phyloP scores from a whole-genome alignment of 1,140 invertebrate genomes.

The Drosophila obscura region DNA sequence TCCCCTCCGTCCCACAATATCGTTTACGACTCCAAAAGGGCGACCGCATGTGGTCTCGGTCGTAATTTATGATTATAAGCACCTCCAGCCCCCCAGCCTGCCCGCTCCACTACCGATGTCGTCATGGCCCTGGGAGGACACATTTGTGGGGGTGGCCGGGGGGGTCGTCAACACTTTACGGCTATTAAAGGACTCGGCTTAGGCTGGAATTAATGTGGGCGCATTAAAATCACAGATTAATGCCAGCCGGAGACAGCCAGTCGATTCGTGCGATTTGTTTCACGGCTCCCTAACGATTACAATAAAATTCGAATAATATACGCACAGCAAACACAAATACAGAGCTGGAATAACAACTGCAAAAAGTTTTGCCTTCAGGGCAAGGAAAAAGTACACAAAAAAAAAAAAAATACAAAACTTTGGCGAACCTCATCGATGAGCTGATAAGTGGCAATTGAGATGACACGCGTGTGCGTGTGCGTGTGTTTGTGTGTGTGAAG shows the following conservation, averaged over 20 bases:
- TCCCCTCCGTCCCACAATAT: constrained; percentile 8
- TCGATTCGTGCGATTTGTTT: constrained; percentile 46
- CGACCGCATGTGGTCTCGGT: constrained; percentile 53
- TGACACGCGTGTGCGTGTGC: constrained; percentile 51
- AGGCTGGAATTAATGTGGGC: constrained; percentile 67
- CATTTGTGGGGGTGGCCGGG: constrained; percentile 3
- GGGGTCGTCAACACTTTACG: constrained; percentile 60
- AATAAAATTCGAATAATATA: constrained; percentile 32
- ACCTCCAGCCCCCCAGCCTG: constrained; percentile 21
- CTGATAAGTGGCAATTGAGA: constrained; percentile 78
- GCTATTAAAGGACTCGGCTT: constrained; percentile 69
- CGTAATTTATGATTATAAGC: constrained; percentile 74
- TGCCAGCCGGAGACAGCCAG: constrained; percentile 25
- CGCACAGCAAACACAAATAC: constrained; percentile 24
- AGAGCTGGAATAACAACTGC: constrained; percentile 37
- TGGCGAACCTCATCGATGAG: constrained; percentile 73
- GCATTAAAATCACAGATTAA: constrained; percentile 76
- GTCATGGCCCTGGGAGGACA: constrained; percentile 46
- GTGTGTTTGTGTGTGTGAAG: constrained; percentile 42
- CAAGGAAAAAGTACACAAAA: constrained; percentile 18
- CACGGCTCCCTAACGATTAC: constrained; percentile 44
- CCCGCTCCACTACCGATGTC: constrained; percentile 13
- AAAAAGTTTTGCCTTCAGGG: constrained; percentile 44
- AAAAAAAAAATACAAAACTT: constrained; percentile 41
- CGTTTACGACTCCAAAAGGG: constrained; percentile 46